A percentile compares a stretch with the other conserved stretches of the same genome.
These are phyloP conservation scores for Odontamblyopus rebecca DNA, from an alignment of 2,797 vertebrate genomes.

Conservation along the genomic window DNA sequence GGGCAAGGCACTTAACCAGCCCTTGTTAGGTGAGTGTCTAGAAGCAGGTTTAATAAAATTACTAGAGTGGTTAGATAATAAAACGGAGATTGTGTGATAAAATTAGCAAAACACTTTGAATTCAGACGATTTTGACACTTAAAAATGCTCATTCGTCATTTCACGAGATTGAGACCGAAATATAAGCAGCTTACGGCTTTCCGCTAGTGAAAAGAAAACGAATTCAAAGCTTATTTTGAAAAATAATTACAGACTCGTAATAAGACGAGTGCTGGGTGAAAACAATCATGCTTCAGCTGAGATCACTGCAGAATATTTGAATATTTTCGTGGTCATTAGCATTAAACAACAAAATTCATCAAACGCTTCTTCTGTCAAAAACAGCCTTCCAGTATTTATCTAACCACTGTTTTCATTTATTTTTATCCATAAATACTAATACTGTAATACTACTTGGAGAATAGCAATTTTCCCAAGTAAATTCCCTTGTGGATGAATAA, in stretches of 20 bases:
- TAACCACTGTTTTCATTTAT: not conserved
- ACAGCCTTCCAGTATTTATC: too few species aligned
- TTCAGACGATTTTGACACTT: not conserved
- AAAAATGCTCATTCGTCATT: not conserved
- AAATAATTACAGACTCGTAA: not conserved
- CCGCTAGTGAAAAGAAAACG: not conserved
- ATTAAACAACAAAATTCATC: not conserved
- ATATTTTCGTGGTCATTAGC: not conserved
- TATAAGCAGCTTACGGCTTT: not conserved
- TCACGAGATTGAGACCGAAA: not conserved
- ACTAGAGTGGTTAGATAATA: too few species aligned
- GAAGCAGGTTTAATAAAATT: too few species aligned
- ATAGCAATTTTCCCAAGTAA: too few species aligned
- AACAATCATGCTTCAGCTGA: not conserved
- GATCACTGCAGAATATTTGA: not conserved
- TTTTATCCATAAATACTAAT: not conserved
- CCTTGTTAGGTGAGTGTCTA: too few species aligned
- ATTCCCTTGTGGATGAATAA: too few species aligned
- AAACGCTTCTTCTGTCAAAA: not conserved
- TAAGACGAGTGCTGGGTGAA: not conserved
- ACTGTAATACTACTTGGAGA: too few species aligned
- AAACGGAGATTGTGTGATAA: too few species aligned
- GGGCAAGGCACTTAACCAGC: too few species aligned
- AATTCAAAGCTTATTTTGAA: conserved; percentile 3
- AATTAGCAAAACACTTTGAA: too few species aligned